Evolutionary conservation across 2,113 vertebrate species (phyloP).

Genomic region (Dasyurus viverrinus): DNA sequence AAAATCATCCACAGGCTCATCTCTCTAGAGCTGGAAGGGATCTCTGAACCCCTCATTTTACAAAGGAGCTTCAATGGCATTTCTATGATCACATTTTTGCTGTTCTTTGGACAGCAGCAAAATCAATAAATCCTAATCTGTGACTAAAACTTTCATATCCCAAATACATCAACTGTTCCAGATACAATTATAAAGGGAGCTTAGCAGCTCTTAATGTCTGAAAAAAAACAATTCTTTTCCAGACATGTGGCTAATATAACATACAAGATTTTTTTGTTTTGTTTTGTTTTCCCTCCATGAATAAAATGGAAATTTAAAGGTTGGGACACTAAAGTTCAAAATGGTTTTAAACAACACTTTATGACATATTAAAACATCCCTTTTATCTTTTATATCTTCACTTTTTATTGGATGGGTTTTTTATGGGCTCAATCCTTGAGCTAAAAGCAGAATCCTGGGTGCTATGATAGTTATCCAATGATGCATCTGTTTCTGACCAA

Average conservation of each 20-base stretch:
- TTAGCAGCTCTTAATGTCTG: slow-evolving; percentile 60
- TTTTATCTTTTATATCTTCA: slow-evolving; percentile 87
- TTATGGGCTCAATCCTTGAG: slow-evolving; percentile 83
- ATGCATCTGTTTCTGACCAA: slow-evolving; percentile 83
- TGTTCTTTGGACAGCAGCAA: background rate
- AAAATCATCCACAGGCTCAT: background rate
- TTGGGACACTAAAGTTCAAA: slow-evolving; percentile 65
- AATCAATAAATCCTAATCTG: slow-evolving; percentile 3
- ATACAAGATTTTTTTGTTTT: background rate
- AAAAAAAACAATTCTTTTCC: slow-evolving; percentile 53
- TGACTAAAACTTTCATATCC: background rate
- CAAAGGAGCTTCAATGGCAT: background rate
- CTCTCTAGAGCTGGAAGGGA: background rate
- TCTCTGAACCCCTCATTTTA: background rate
- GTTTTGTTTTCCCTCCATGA: slow-evolving; percentile 16
- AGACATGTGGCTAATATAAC: background rate
- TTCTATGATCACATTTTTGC: background rate
- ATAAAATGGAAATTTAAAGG: slow-evolving; percentile 68
- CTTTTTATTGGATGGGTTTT: slow-evolving; percentile 77
- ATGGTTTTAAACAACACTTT: slow-evolving; percentile 82
- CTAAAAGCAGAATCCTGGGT: slow-evolving; percentile 85
- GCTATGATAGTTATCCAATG: slow-evolving; percentile 84
- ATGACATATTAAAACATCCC: slow-evolving; percentile 83
- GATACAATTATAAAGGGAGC: background rate
- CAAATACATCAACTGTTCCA: slow-evolving; percentile 9